These are phyloP conservation scores for Megalurothrips usitatus DNA, from an alignment of 2,888 invertebrate genomes.

Conservation along the genomic window DNA sequence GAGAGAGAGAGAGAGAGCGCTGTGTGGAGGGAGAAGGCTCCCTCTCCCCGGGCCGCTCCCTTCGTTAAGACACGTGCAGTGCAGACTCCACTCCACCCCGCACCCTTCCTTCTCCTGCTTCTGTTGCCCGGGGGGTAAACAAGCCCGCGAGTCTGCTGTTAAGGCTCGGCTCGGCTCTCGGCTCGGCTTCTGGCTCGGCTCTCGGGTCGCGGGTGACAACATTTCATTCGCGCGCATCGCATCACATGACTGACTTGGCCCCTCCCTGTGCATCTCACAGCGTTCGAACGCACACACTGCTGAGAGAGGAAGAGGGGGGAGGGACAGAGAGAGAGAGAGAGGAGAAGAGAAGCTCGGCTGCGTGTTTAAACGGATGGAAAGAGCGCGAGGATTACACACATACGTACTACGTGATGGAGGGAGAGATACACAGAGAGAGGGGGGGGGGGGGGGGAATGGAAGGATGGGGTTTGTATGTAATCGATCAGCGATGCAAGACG, in stretches of 20 bases:
- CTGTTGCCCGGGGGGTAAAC: neutral
- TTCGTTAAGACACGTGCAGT: neutral
- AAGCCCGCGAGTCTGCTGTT: neutral
- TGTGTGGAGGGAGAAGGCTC: neutral
- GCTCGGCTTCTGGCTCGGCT: too few species aligned
- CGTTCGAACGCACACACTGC: too few species aligned
- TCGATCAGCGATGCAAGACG: too few species aligned
- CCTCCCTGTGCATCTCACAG: neutral
- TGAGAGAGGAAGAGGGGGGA: neutral
- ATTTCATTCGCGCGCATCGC: neutral
- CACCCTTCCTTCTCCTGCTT: neutral
- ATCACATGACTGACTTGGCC: neutral
- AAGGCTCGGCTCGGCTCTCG: too few species aligned
- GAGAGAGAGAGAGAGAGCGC: conserved; percentile 1
- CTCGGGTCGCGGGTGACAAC: neutral
- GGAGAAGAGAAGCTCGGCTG: neutral
- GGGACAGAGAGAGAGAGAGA: neutral
- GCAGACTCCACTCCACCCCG: neutral
- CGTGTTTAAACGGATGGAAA: conserved; percentile 1
- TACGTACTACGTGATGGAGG: too few species aligned
- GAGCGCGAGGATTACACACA: too few species aligned
- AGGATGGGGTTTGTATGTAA: too few species aligned
- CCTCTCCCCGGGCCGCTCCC: neutral
- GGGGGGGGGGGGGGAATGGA: too few species aligned
- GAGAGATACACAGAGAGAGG: too few species aligned